Evolutionary conservation across 2,797 vertebrate species (phyloP), one percentile per base, ranked within the genome.

Genomic region (Novumbra hubbsi): DNA sequence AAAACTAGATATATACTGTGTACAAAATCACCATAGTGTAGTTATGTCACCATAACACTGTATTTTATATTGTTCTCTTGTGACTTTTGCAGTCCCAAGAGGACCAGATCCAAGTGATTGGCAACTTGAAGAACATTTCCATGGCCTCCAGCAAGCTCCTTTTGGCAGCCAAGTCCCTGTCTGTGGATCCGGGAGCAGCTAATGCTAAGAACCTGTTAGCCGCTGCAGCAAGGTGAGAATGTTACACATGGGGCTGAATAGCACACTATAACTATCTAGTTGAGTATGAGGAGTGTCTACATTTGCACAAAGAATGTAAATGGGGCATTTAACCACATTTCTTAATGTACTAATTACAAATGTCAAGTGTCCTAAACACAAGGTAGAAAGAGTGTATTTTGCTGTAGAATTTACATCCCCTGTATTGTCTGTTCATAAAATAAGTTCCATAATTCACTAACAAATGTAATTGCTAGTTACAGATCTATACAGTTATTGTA

Each of bases 81-180:
- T 27, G 5, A 5, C 48, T 76, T 96, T 94, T 89, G 1, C 90
- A 99, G 98, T 96, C 94, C n/a, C 95, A 97, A 88, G 98, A 99
- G 17, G 98, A 99, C 91, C 97, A 99, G 93, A 96, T 99, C 80
- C 97, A 99, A 89, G 97, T 99, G 74, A 97, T 99, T 82, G 96
- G 98, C 73, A 99, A 98, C 90, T 95, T 99, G 83, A 99, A 99
- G 90, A 99, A 96, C 80, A 99, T 99, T 90, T 99, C 98, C 0
- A 99, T 99, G 98, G 97, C 98, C 1, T 99, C 98, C 84, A 99
- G 97, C 90, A 99, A 99, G 85, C 92, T 99, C 78, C 89, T 99
- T 71, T 88, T 99, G 77, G 98, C 98, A 38, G 98, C 98, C 87
- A 99, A 99, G 81, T 99, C 97, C 76, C 94, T 99, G 45, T 99